Evolutionary conservation across 2,888 invertebrate species (phyloP).

Genomic region (Melanchra persicariae): DNA sequence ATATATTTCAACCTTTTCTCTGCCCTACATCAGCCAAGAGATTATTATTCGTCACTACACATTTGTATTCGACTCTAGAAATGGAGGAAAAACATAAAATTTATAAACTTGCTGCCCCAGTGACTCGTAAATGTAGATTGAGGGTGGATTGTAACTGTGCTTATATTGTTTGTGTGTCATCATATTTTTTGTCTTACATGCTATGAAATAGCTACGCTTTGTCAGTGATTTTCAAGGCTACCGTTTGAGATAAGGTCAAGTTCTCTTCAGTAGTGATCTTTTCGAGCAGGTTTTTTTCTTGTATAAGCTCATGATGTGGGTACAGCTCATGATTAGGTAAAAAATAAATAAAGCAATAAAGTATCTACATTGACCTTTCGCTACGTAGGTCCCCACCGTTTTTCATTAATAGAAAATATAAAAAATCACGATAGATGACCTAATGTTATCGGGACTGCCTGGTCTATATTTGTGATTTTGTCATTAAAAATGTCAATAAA

Average conservation of each 20-base stretch:
- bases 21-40: not conserved
- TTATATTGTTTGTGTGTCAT: slow-evolving; percentile 40
- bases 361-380: too few relatives aligned
- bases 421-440: too few relatives aligned
- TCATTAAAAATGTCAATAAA: too few relatives aligned
- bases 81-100: slow-evolving; percentile 54
- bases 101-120: slow-evolving; percentile 57
- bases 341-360: too few relatives aligned
- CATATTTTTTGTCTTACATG: slow-evolving; percentile 34
- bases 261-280: too few relatives aligned
- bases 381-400: too few relatives aligned
- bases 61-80: slow-evolving; percentile 58
- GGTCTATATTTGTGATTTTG: too few relatives aligned
- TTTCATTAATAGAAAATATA: too few relatives aligned
- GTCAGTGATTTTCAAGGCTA: slow-evolving; percentile 15
- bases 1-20: not conserved
- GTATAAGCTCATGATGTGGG: too few relatives aligned
- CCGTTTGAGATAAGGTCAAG: not conserved
- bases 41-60: slow-evolving; percentile 52
- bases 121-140: slow-evolving; percentile 61
- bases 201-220: slow-evolving; percentile 8
- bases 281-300: too few relatives aligned
- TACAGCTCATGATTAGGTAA: too few relatives aligned
- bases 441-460: too few relatives aligned
- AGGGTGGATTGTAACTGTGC: slow-evolving; percentile 27